Evolutionary conservation across 2,888 invertebrate genomes (phyloP).

Genomic region (Galerucella pusilla): DNA sequence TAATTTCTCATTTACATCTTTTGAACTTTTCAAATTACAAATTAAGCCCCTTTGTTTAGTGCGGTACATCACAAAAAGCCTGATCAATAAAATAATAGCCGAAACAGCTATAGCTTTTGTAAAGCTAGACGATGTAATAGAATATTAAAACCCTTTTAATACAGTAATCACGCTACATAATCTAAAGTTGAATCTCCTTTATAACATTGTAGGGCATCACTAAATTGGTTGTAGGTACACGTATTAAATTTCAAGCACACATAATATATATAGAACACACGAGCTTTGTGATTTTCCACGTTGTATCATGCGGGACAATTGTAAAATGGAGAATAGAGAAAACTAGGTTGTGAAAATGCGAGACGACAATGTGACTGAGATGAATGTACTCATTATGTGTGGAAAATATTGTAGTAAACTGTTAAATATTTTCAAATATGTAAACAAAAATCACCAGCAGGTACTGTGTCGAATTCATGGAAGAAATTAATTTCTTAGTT

Average conservation of each 20-base stretch:
- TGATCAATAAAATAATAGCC: background rate
- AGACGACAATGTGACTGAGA: background rate
- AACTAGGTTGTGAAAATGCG: background rate
- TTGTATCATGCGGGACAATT: constrained; percentile 4
- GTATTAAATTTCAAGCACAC: constrained; percentile 30
- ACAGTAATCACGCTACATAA: constrained; percentile 32
- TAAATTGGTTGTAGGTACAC: constrained; percentile 28
- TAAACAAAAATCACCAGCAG: no score
- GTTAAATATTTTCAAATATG: no score
- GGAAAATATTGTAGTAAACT: no score
- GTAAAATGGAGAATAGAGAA: background rate
- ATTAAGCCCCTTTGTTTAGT: background rate
- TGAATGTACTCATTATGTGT: background rate
- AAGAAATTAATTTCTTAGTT: no score
- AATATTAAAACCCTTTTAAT: constrained; percentile 29
- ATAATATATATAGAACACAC: constrained; percentile 10
- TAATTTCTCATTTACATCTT: background rate
- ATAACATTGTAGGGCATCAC: constrained; percentile 21
- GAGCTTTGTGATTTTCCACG: constrained; percentile 29
- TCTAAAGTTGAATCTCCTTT: constrained; percentile 38
- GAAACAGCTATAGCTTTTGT: background rate
- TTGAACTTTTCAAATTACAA: background rate
- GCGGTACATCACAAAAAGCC: background rate
- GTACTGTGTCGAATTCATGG: no score
- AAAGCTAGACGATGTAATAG: background rate